These are phyloP conservation scores for Apodemus sylvaticus DNA, from an alignment of 2,113 vertebrate genomes.

Conservation along the genomic window DNA sequence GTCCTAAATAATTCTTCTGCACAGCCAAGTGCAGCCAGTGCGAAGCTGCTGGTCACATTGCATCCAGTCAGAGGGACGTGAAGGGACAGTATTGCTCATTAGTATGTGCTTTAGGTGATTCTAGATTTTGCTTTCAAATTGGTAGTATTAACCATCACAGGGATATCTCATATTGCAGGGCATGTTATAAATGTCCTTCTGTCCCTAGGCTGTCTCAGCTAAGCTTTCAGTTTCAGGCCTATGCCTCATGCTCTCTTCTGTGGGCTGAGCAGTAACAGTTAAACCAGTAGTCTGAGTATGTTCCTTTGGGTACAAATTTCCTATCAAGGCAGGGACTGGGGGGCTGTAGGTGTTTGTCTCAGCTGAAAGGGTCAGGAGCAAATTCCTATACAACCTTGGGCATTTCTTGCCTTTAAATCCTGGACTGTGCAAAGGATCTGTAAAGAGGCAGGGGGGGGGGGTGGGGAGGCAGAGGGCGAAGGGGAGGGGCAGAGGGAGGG, in stretches of 20 bases:
- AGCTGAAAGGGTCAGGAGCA: too few relatives aligned
- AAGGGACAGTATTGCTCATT: too few relatives aligned
- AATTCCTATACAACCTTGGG: not conserved
- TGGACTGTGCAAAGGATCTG: not conserved
- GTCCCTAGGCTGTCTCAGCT: not conserved
- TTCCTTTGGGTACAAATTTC: not conserved
- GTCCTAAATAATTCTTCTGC: not conserved
- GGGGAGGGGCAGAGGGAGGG: too few relatives aligned
- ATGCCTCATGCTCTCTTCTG: not conserved
- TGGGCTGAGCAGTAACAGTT: not conserved
- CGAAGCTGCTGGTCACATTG: not conserved
- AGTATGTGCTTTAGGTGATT: not conserved
- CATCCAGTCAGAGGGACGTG: not conserved
- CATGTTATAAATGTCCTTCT: not conserved
- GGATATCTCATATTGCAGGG: not conserved
- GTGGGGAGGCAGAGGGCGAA: not conserved
- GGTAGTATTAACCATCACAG: not conserved
- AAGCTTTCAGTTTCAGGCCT: not conserved
- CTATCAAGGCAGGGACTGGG: not conserved
- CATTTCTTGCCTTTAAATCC: not conserved
- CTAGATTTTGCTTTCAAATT: not conserved
- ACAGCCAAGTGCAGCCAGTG: not conserved
- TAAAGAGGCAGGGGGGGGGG: not conserved
- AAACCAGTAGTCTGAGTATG: not conserved
- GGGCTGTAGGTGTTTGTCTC: not conserved